Evolutionary conservation across 2,888 invertebrate genomes (phyloP), one percentile per base, ranked within the genome.

Genomic region (Cephus nigrinus): DNA sequence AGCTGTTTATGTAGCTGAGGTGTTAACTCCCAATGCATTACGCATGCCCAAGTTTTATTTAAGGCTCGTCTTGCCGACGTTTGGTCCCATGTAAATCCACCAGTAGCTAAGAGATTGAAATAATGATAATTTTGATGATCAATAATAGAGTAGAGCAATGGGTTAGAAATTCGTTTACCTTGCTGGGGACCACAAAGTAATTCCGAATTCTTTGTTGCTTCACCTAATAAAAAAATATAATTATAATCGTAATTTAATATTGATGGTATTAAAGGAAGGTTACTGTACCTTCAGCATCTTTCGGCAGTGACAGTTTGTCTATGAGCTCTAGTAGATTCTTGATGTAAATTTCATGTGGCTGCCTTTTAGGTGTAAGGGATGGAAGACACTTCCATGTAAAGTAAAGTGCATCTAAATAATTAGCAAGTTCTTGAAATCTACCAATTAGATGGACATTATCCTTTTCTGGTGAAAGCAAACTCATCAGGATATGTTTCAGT

Each of bases 361-460:
- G 93, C 30, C 92, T 91, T 86, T 94, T 94, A 36, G 94, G 93
- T 74, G 93, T 95, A 88, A 93, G 91, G 84, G 92, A 91, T 23
- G 93, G 93, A 85, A 95, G 87, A 76, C 93, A 88, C 88, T 94
- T 94, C 92, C 97, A 95, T 0, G 95, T 94, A 88, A 95, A 94
- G 88, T 95, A 96, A 80, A 97, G 92, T 31, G 97, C 94, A 89
- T 98, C 97, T 82, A 95, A 93, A 89, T 95, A 96, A 78, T 94
- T 93, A 0, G 95, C 92, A 89, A 95, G 96, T 90, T 96, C 96
- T 87, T 96, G 95, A 88, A 96, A 96, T 84, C 95, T 94, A 15
- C 93, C 91, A 80, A 97, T 94, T 0, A 95, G 92, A 40, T 93
- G 92, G 0, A 92, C 90, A 90, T 95, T 95, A 35, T 94, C 93